Evolutionary conservation across 2,113 vertebrate genomes (phyloP).

Genomic region (Poeciliopsis retropinna): DNA sequence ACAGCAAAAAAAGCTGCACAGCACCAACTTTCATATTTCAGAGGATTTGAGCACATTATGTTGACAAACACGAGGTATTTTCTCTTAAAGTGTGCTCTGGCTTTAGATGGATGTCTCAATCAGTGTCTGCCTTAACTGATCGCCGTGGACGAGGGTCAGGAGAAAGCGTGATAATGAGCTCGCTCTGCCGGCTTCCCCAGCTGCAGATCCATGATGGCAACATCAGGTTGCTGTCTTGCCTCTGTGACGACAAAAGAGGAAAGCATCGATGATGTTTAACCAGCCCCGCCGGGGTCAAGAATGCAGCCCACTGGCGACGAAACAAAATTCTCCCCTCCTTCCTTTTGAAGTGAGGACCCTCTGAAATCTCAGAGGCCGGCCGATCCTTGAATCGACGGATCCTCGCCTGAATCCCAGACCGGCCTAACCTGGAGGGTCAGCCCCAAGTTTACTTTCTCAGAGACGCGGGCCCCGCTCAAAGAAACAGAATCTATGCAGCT

Average conservation of each 20-base stretch:
- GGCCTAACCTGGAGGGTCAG: constrained; percentile 86
- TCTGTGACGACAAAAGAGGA: constrained; percentile 73
- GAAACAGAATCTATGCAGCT: constrained; percentile 85
- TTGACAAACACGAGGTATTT: neutral
- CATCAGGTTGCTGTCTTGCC: constrained; percentile 78
- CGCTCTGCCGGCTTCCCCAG: constrained; percentile 57
- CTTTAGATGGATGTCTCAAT: constrained; percentile 73
- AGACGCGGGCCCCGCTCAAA: constrained; percentile 74
- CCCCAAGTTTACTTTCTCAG: constrained; percentile 89
- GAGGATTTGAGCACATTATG: neutral
- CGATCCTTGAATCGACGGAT: constrained; percentile 70
- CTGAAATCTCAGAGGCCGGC: constrained; percentile 66
- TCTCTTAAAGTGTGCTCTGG: constrained; percentile 40
- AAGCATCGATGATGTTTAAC: constrained; percentile 81
- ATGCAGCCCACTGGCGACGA: constrained; percentile 76
- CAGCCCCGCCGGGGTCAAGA: constrained; percentile 80
- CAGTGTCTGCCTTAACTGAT: constrained; percentile 23
- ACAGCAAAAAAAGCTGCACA: neutral
- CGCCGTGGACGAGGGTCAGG: neutral
- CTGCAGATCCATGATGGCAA: constrained; percentile 68
- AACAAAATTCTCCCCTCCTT: constrained; percentile 79
- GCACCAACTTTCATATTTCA: neutral
- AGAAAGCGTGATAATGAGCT: constrained; percentile 67
- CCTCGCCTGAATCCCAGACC: constrained; percentile 76
- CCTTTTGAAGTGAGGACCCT: constrained; percentile 71